Conservation (phyloP, 1,140 invertebrate species). For the Dryas iulia region DNA sequence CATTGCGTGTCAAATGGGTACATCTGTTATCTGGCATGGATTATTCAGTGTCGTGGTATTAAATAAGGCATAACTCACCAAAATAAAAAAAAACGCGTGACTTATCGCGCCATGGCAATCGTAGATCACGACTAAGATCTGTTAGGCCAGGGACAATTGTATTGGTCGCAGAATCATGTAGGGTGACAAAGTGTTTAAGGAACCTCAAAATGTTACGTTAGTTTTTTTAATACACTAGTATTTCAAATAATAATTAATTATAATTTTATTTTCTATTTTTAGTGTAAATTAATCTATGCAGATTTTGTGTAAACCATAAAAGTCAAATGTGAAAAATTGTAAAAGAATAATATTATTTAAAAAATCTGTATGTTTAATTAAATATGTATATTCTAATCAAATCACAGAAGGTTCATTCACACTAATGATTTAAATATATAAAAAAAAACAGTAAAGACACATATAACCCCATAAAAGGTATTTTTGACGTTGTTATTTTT, state of each 20-base stretch:
- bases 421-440: no score
- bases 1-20: not conserved
- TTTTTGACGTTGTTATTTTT: no score
- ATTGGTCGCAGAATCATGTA: conserved; percentile 59
- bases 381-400: no score
- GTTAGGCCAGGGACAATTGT: conserved; percentile 45
- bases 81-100: conserved; percentile 60
- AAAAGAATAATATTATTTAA: no score
- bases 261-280: not conserved
- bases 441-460: no score
- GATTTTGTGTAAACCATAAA: no score
- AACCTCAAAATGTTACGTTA: not conserved
- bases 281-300: no score
- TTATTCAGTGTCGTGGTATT: conserved; percentile 45
- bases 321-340: no score
- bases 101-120: conserved; percentile 50
- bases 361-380: no score
- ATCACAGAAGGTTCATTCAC: no score
- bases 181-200: conserved; percentile 29
- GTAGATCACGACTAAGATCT: conserved; percentile 59
- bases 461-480: not conserved
- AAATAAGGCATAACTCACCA: conserved; percentile 64
- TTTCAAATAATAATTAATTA: not conserved
- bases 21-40: conserved; percentile 27
- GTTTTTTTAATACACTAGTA: not conserved